Evolutionary conservation across 2,888 invertebrate genomes (phyloP), one percentile per base, ranked within the genome.

Genomic region (Perdita meconis): DNA sequence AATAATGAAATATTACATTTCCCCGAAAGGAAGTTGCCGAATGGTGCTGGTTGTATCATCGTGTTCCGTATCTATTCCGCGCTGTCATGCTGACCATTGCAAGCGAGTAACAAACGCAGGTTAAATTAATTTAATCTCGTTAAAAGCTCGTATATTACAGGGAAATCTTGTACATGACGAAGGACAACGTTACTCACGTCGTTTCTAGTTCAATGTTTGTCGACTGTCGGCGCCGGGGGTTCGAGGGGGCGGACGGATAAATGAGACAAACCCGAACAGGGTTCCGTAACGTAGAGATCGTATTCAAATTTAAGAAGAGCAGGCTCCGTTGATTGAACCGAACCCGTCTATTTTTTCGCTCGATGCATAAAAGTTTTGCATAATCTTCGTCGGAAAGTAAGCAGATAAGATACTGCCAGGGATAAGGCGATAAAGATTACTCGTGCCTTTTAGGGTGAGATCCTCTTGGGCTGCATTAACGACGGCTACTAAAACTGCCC

Each of bases 371-470:
- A 68, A 77, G 53, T 66, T 71, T 63, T 63, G 63, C 47, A 66
- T 83, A 82, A 80, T 77, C 80, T 55, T 61, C 57, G 38, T 30
- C 47, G 53, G 50, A 56, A 60, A 24, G 24, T 60, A 69, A 68
- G 69, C 47, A 44, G 69, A 67, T 72, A 72, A 78, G 55, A 55
- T 70, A 44, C 68, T 40, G 53, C 56, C 51, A 51, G 44, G 57
- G 75, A 67, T 81, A 83, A 78, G 73, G 63, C 76, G 78, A 83
- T 83, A 79, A 81, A 81, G 83, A 83, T 83, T 81, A 83, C 68
- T 65, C 75, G 70, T 73, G 16, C 65, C 81, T 83, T 70, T 78
- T 68, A 83, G 80, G 70, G 63, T 26, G 56, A 67, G 60, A 73
- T 73, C 67, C 73, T 69, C 68, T 65, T 19, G 47, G 59, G 50